Evolutionary conservation across 2,888 invertebrate genomes (phyloP), one percentile per base, ranked within the genome.

Genomic region (Caenorhabditis sp.): DNA sequence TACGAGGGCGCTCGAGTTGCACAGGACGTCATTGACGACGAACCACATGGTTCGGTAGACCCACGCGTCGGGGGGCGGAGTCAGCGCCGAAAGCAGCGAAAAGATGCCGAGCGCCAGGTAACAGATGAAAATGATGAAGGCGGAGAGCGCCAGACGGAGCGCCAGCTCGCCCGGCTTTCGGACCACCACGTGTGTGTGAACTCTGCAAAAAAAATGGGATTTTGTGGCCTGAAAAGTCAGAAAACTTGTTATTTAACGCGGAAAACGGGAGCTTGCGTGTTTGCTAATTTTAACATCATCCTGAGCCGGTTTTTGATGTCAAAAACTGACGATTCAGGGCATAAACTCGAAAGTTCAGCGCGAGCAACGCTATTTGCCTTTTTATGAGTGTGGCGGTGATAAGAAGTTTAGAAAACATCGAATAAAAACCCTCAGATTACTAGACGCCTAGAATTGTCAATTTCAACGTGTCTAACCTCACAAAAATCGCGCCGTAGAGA

Each of bases 11-110:
- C 81, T 83, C 1, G 78, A 78, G 35, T 78, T 78, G 58, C 84
- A 84, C 26, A 84, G 65, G n/a, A 83, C 80, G 48, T 84, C 84
- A 41, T 84, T 84, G 24, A 83, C 83, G 4, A 84, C 80, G 45
- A 84, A 84, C 84, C 84, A 82, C 68, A 83, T 74, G 20, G 82
- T 78, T 2, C 79, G 78, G 65, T 81, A 84, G 41, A 78, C 80
- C 80, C 81, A 81, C 9, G 82, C 76, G 48, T 82, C 81, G 26
- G 78, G 72, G 9, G 82, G 79, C 2, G 82, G 82, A 27, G 82
- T 70, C 24, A 83, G 55, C 4, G 82, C 82, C 8, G 83, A 83
- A 1, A 83, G 55, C 8, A 83, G 48, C 2, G 76, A 74, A 62
- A 78, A 82, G 11, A 84, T 72, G 39, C 84, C 84, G 1, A 83